Evolutionary conservation across 2,888 invertebrate species (phyloP).

Genomic region (Petrophora chlorosata): DNA sequence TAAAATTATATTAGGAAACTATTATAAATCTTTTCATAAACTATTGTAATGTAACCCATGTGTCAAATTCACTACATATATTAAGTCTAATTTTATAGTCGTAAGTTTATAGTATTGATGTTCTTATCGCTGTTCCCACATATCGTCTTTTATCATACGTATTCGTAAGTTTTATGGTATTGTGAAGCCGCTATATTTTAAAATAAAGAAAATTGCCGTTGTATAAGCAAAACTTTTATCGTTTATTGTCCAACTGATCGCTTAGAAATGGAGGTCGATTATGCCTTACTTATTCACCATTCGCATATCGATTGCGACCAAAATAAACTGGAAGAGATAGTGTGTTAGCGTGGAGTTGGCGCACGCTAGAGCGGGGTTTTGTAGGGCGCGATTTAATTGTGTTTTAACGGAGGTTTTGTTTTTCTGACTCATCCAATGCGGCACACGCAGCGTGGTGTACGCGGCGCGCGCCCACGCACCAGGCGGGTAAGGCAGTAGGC

Average conservation of each 20-base stretch:
- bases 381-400: conserved; percentile 45
- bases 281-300: conserved; percentile 68
- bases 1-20: conserved; percentile 58
- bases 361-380: conserved; percentile 60
- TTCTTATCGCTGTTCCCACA: conserved; percentile 82
- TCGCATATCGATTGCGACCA: conserved; percentile 73
- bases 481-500: conserved; percentile 67
- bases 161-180: conserved; percentile 78
- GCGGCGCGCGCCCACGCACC: conserved; percentile 61
- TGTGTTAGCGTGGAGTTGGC: conserved; percentile 76
- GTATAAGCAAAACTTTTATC: conserved; percentile 81
- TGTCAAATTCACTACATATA: conserved; percentile 75
- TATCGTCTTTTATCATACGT: conserved; percentile 77
- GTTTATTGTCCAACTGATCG: conserved; percentile 78
- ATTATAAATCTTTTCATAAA: conserved; percentile 61
- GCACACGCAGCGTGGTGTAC: conserved; percentile 70
- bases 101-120: conserved; percentile 76
- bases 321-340: conserved; percentile 82
- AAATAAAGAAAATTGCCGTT: conserved; percentile 83
- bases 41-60: conserved; percentile 72
- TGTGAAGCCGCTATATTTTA: conserved; percentile 84
- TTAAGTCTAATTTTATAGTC: conserved; percentile 64
- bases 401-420: conserved; percentile 63
- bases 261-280: conserved; percentile 68
- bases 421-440: conserved; percentile 81